These are phyloP conservation scores for Mellilla xanthometata DNA, from an alignment of 2,888 invertebrate genomes.

Conservation along the genomic window DNA sequence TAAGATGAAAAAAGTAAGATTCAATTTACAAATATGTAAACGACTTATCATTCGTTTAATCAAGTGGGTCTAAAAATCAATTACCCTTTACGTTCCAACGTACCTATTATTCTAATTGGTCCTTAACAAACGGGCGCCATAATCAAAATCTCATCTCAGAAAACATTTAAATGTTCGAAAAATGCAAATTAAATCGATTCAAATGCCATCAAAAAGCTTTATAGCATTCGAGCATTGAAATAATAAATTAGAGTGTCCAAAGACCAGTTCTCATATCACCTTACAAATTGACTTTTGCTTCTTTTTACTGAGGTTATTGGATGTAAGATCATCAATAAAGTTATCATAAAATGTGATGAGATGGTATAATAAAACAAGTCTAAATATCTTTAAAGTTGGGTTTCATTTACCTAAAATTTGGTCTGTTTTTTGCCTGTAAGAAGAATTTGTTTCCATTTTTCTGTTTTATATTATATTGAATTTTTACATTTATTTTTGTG, in stretches of 20 bases:
- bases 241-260: slow-evolving; percentile 16
- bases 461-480: too few species aligned
- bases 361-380: neutral
- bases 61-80: neutral
- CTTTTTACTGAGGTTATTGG: slow-evolving; percentile 9
- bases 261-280: slow-evolving; percentile 19
- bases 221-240: slow-evolving; percentile 30
- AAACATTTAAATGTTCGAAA: slow-evolving; percentile 2
- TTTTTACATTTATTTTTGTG: too few species aligned
- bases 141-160: slow-evolving; percentile 1
- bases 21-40: too few species aligned
- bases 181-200: slow-evolving; percentile 31
- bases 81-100: too few species aligned
- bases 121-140: neutral
- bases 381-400: too few species aligned
- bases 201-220: slow-evolving; percentile 39
- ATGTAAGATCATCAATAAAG: slow-evolving; percentile 13
- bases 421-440: too few species aligned
- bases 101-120: neutral
- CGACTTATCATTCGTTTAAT: too few species aligned
- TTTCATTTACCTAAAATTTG: too few species aligned
- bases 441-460: too few species aligned
- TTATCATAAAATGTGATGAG: slow-evolving; percentile 17
- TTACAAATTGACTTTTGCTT: slow-evolving; percentile 8
- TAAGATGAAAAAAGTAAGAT: too few species aligned